Percentiles rank a stretch among this genome's conserved stretches.
These are phyloP conservation scores for Felis catus DNA, from an alignment of 2,113 vertebrate genomes.

Conservation along the genomic window F.catus_Fca126_mat1.0 CM031424.1:62147501-62148000, in stretches of 20 bases:
- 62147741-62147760: neutral
- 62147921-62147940: neutral
- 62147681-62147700: neutral
- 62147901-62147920: neutral
- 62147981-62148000: neutral
- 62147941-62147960: neutral
- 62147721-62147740: neutral
- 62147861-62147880: neutral
- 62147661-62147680: neutral
- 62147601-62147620: neutral
- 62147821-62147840: neutral
- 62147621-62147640: neutral
- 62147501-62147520: neutral
- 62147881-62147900: neutral
- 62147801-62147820: neutral
- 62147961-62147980: neutral
- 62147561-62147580: neutral
- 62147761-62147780: neutral
- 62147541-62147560: neutral
- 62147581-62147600: neutral
- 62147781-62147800: neutral
- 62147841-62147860: neutral
- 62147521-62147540: neutral
- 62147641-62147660: neutral
- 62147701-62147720: neutral